Conservation (phyloP, 2,888 invertebrate species). For the Clistopyga incitator region DNA sequence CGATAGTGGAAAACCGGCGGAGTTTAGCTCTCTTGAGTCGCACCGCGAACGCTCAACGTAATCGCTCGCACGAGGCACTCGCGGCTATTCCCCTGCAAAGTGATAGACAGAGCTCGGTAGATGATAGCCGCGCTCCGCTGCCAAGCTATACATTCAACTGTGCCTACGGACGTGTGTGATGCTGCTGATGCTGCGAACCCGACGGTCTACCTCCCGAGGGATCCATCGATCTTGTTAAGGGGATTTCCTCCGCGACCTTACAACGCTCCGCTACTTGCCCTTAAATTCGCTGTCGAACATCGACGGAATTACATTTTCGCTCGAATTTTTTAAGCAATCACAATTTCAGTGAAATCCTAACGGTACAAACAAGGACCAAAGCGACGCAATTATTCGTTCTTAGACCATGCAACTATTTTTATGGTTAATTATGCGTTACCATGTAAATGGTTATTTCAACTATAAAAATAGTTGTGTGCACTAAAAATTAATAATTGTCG, state of each 20-base stretch:
- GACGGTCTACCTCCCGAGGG: constrained; percentile 54
- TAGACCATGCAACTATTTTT: too few species aligned
- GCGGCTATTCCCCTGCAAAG: constrained; percentile 56
- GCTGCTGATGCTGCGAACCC: constrained; percentile 45
- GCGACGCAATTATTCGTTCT: too few species aligned
- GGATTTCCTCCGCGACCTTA: constrained; percentile 38
- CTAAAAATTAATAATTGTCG: too few species aligned
- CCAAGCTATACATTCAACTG: constrained; percentile 21
- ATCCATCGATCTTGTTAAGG: constrained; percentile 63
- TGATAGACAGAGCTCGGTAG: constrained; percentile 21
- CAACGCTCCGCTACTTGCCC: background rate
- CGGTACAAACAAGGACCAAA: too few species aligned
- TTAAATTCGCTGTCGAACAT: background rate
- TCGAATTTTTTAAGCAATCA: background rate
- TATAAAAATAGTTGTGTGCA: too few species aligned
- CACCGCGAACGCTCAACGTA: constrained; percentile 64
- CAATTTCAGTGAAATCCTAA: too few species aligned
- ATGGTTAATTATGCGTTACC: too few species aligned
- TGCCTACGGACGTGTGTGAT: constrained; percentile 41
- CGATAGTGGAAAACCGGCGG: constrained; percentile 72
- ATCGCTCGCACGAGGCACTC: constrained; percentile 55
- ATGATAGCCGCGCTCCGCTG: constrained; percentile 19
- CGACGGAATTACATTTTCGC: background rate
- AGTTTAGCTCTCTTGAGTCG: constrained; percentile 49
- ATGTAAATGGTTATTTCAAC: too few species aligned